Conservation (phyloP, 1,140 invertebrate genomes). For the Pseudomyrmex sp. region DNA sequence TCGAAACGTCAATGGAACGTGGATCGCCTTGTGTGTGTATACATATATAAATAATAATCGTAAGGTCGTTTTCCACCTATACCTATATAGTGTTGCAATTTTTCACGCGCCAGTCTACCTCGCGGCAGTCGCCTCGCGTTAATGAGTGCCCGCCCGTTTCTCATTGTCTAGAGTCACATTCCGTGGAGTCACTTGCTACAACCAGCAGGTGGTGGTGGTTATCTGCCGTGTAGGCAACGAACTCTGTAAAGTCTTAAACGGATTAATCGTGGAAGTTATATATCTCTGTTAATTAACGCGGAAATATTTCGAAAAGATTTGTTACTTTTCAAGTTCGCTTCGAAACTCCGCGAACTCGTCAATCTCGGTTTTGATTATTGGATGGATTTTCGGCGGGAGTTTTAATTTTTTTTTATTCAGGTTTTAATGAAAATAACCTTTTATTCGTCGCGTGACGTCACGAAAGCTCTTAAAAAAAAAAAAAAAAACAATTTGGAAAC, state of each 20-base stretch:
- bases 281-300: conserved; percentile 4
- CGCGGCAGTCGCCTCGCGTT: background rate
- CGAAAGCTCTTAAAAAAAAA: no score
- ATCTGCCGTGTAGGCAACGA: background rate
- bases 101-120: conserved; percentile 25
- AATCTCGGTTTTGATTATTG: no score
- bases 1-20: conserved; percentile 24
- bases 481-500: no score
- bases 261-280: no score
- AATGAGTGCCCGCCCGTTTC: conserved; percentile 38
- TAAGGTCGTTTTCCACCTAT: conserved; percentile 38
- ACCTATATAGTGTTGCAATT: conserved; percentile 17
- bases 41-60: background rate
- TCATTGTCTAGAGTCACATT: conserved; percentile 47
- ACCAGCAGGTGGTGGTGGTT: background rate
- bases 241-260: conserved; percentile 32
- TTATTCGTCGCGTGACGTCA: no score
- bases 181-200: conserved; percentile 41
- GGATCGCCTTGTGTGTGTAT: no score
- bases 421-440: no score
- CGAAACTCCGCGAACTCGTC: no score
- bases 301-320: conserved; percentile 4
- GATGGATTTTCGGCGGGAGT: no score
- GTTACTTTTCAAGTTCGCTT: background rate
- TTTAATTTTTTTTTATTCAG: no score